Conservation (phyloP, 2,113 vertebrate species). For the Arothron firmamentum region DNA sequence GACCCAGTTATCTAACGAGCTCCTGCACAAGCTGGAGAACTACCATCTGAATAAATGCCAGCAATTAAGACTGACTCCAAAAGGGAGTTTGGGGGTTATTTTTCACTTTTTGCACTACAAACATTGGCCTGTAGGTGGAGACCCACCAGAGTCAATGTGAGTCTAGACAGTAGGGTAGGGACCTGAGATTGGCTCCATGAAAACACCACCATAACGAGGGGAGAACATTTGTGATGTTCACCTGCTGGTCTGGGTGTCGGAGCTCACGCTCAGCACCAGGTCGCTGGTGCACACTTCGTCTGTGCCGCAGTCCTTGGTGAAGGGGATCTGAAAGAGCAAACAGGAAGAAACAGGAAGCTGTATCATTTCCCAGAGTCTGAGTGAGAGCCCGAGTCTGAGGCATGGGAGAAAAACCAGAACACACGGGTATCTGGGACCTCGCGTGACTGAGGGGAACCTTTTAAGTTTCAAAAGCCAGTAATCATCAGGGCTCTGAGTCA, state of each 20-base stretch:
- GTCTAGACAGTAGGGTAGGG: conserved; percentile 4
- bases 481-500: conserved; percentile 32
- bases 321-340: conserved; percentile 77
- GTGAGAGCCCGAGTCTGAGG: no score
- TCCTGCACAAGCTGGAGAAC: conserved; percentile 7
- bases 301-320: conserved; percentile 87
- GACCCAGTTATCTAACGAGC: conserved; percentile 27
- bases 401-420: no score
- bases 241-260: conserved; percentile 60
- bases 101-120: no score
- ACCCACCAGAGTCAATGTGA: no score
- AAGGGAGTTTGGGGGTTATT: neutral
- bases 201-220: no score
- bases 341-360: neutral
- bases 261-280: conserved; percentile 79
- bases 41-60: conserved; percentile 11
- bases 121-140: no score
- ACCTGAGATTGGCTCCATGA: no score
- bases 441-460: conserved; percentile 20
- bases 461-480: conserved; percentile 4
- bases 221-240: conserved; percentile 43
- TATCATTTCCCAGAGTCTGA: neutral
- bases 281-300: conserved; percentile 85
- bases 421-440: neutral
- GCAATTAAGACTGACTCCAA: conserved; percentile 16